Evolutionary conservation across 2,888 invertebrate species (phyloP).

Genomic region (Minunthozetes semirufus): DNA sequence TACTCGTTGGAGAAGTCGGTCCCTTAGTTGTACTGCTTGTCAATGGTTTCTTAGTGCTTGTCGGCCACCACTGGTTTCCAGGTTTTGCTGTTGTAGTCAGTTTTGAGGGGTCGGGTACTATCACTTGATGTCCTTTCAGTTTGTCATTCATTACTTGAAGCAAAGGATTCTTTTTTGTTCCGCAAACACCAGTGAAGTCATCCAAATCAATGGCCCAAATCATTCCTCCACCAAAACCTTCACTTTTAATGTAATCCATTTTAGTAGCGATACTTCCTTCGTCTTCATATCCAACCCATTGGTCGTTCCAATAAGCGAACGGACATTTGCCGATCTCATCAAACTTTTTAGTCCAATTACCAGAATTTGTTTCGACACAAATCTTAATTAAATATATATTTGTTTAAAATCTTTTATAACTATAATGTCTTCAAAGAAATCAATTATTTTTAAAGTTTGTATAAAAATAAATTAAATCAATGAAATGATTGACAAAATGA

Average conservation of each 20-base stretch:
- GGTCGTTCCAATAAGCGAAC: constrained; percentile 71
- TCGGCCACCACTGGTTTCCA: constrained; percentile 56
- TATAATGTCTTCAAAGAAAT: neutral
- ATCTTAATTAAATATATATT: constrained; percentile 30
- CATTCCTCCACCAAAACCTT: constrained; percentile 81
- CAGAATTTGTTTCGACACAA: constrained; percentile 46
- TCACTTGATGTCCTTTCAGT: constrained; percentile 69
- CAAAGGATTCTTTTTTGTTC: constrained; percentile 52
- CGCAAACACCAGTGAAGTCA: constrained; percentile 73
- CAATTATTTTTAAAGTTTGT: neutral
- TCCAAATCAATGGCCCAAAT: constrained; percentile 90
- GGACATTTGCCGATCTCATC: constrained; percentile 75
- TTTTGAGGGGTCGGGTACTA: constrained; percentile 57
- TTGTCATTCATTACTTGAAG: constrained; percentile 64
- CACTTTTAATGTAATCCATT: constrained; percentile 77
- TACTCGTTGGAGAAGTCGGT: constrained; percentile 43
- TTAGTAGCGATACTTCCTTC: constrained; percentile 72
- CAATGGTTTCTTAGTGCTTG: neutral
- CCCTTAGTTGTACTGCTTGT: constrained; percentile 24
- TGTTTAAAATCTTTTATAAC: no score
- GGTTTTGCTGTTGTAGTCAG: constrained; percentile 66
- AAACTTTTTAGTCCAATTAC: constrained; percentile 75
- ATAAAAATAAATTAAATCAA: neutral
- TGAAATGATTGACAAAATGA: neutral
- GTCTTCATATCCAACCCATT: constrained; percentile 87